phyloP scores from a whole-genome alignment of 2,113 vertebrate genomes.

The zebrafish (Danio rerio) region DNA sequence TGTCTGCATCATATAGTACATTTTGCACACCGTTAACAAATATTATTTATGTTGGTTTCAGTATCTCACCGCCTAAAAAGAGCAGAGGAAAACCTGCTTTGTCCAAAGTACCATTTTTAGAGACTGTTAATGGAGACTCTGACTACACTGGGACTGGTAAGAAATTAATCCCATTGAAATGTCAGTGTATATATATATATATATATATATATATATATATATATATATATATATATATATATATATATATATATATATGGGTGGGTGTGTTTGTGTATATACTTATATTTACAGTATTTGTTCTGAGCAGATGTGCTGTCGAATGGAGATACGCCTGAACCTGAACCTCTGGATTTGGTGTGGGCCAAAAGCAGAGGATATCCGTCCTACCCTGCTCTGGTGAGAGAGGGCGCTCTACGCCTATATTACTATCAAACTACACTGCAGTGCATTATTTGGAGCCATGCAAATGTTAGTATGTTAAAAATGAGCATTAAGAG shows the following conservation, averaged over 20 bases:
- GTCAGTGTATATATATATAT: neutral
- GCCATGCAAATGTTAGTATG: neutral
- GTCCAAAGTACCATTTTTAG: conserved; percentile 88
- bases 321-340: conserved; percentile 83
- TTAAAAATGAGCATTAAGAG: neutral
- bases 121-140: conserved; percentile 87
- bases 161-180: neutral
- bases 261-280: too few relatives aligned
- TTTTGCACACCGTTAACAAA: neutral
- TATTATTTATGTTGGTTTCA: conserved; percentile 57
- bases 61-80: conserved; percentile 84
- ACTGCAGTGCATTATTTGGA: neutral
- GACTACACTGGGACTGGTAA: conserved; percentile 85
- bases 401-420: conserved; percentile 67
- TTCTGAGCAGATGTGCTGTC: conserved; percentile 79
- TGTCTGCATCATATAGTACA: neutral
- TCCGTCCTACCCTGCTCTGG: conserved; percentile 97
- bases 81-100: conserved; percentile 95
- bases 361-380: conserved; percentile 99
- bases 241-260: too few relatives aligned
- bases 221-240: too few relatives aligned
- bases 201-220: too few relatives aligned
- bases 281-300: neutral
- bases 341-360: conserved; percentile 93
- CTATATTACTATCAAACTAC: neutral